Percentiles rank a stretch among this genome's conserved stretches.
Evolutionary conservation across 1,140 invertebrate genomes (phyloP).

Genomic region (Heliconius himera): DNA sequence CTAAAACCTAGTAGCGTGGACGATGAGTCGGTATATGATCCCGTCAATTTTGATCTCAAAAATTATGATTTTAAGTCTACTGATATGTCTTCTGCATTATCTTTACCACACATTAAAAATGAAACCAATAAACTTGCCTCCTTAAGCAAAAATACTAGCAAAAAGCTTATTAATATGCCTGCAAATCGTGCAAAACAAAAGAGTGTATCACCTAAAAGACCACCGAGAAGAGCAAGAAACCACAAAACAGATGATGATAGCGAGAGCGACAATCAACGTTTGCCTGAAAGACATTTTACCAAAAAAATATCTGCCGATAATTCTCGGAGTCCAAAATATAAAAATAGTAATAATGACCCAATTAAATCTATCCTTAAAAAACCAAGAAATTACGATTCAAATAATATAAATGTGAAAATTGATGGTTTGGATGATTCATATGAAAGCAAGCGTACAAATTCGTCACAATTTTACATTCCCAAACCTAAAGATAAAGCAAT

Average conservation of each 20-base stretch:
- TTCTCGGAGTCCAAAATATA: slow-evolving; percentile 57
- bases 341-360: slow-evolving; percentile 66
- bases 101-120: slow-evolving; percentile 74
- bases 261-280: slow-evolving; percentile 74
- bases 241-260: slow-evolving; percentile 74
- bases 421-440: slow-evolving; percentile 61
- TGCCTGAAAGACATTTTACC: slow-evolving; percentile 59
- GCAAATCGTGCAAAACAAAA: slow-evolving; percentile 74
- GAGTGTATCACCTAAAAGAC: slow-evolving; percentile 73
- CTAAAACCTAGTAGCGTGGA: slow-evolving; percentile 57
- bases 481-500: slow-evolving; percentile 78
- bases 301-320: slow-evolving; percentile 53
- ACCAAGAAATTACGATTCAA: slow-evolving; percentile 72
- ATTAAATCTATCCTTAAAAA: slow-evolving; percentile 88
- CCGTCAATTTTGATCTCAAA: slow-evolving; percentile 78
- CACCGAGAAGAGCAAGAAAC: slow-evolving; percentile 70
- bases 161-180: slow-evolving; percentile 58
- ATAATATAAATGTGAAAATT: slow-evolving; percentile 50
- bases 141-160: slow-evolving; percentile 64
- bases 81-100: slow-evolving; percentile 61
- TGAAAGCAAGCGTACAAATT: slow-evolving; percentile 70
- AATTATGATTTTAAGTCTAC: slow-evolving; percentile 66
- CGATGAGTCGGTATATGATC: slow-evolving; percentile 73
- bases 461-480: slow-evolving; percentile 86
- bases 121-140: slow-evolving; percentile 66